Conservation (phyloP, 2,113 vertebrate genomes). For the Lepisosteus oculatus region DNA sequence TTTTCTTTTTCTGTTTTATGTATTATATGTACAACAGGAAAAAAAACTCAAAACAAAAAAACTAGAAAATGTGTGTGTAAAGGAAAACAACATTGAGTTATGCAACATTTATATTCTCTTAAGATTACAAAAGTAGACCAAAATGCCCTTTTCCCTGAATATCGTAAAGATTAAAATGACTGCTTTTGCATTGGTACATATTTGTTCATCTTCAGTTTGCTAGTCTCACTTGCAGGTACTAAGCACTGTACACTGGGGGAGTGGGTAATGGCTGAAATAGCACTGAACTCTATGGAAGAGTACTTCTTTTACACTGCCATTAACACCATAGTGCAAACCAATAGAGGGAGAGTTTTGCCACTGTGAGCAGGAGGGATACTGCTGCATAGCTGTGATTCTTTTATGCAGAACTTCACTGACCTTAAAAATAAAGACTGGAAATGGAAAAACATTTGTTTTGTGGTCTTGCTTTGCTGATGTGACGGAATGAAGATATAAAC, state of each 20-base stretch:
- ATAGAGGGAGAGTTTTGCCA: neutral
- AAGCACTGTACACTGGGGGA: neutral
- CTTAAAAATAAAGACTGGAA: neutral
- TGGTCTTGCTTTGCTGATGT: neutral
- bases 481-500: neutral
- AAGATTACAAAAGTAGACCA: no score
- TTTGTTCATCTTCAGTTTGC: no score
- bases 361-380: neutral
- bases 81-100: no score
- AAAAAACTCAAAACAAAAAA: no score
- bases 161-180: no score
- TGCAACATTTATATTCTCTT: no score
- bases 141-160: no score
- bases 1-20: no score
- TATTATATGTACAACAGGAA: no score
- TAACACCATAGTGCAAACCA: neutral
- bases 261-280: constrained; percentile 7
- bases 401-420: neutral
- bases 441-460: neutral
- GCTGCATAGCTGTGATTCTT: neutral
- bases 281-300: neutral
- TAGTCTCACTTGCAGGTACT: no score
- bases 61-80: no score
- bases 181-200: no score
- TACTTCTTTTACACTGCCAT: constrained; percentile 7